Evolutionary conservation across 2,113 vertebrate genomes (phyloP), one percentile per base, ranked within the genome.

Genomic region (Illadopsis cleaveri): DNA sequence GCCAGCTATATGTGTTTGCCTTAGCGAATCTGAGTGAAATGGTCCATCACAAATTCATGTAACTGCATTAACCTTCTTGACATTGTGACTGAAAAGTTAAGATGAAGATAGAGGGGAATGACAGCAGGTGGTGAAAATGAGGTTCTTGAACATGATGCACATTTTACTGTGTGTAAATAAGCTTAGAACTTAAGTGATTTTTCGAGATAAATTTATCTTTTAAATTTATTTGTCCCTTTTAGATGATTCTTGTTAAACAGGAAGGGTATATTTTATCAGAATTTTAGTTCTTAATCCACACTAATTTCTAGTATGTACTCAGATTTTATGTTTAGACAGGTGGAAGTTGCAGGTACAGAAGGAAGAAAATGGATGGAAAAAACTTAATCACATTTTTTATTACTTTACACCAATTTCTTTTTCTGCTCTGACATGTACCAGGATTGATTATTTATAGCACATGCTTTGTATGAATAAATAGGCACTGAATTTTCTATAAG

Each of bases 31-130:
- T 82, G 72, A 78, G 54, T 69, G 85, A 92, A 95, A 93, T 89
- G 65, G 72, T 84, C 90, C 71, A 60, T 95, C 72, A 79, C 64
- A 91, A 94, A 97, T 94, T 89, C 86, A 80, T 89, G 73, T 95
- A 89, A 71, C 85, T 71, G 37, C 88, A 86, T 92, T 94, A 95
- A 85, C 92, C 65, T 94, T 79, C 61, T 80, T 94, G 80, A 91
- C 62, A 82, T 50, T 65, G 40, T 92, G 58, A 79, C 28, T 86
- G 64, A 68, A 69, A 95, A 86, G 37, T 89, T 72, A 72, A 82
- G 86, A 35, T 22, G 28, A 75, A 9, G 40, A 80, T 25, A 90
- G 27, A 83, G 19, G 60, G 90, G 60, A 93, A 80, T 91, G 57
- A 73, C 38, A 88, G n/a, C 30, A 84, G 25, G 22, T 82, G 30